Evolutionary conservation across 2,113 vertebrate genomes (phyloP).

Genomic region (Oryzias curvinotus): DNA sequence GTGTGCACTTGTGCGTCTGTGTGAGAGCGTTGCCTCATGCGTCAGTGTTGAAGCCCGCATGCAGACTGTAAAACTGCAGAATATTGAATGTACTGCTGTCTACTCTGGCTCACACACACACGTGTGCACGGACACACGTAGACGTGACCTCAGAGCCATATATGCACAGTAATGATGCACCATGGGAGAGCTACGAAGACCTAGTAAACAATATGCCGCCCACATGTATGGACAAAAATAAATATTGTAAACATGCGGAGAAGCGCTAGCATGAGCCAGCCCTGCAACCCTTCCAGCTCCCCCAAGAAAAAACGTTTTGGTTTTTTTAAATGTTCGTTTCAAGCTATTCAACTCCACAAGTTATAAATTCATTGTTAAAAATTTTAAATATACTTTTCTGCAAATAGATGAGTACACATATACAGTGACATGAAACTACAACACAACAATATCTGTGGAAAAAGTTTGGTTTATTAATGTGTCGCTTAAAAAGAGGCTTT

Average conservation of each 20-base stretch:
- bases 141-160: neutral
- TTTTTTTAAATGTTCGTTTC: neutral
- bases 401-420: too few species aligned
- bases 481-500: too few species aligned
- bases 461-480: too few species aligned
- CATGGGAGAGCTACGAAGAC: conserved; percentile 34
- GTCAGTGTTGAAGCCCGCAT: neutral
- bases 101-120: conserved; percentile 8
- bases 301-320: neutral
- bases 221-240: conserved; percentile 32
- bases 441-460: too few species aligned
- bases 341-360: neutral
- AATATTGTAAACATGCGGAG: conserved; percentile 25
- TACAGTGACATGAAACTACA: too few species aligned
- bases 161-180: conserved; percentile 46
- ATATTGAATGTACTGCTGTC: conserved; percentile 16
- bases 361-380: too few species aligned
- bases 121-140: neutral
- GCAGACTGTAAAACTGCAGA: conserved; percentile 10
- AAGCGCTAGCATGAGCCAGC: neutral
- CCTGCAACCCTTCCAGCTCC: neutral
- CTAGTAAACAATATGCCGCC: conserved; percentile 42
- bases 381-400: too few species aligned
- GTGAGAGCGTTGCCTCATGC: neutral
- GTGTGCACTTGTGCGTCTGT: neutral